Percentiles rank a stretch among this genome's conserved stretches.
These are phyloP conservation scores for Panulirus ornatus DNA, from an alignment of 1,140 invertebrate species.

Conservation along the genomic window DNA sequence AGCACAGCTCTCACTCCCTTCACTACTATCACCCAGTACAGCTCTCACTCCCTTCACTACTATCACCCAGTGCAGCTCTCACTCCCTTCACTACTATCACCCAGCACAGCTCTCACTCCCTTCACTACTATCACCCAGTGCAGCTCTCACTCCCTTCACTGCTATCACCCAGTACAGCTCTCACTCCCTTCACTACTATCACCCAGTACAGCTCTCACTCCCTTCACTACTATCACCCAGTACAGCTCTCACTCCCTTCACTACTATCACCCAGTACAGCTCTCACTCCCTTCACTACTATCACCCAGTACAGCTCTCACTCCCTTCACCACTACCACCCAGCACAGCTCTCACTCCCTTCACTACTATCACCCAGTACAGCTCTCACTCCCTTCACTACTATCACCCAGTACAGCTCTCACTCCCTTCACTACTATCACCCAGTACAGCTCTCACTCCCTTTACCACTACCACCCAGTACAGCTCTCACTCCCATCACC, in stretches of 20 bases:
- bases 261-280: background rate
- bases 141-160: background rate
- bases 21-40: background rate
- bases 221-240: too few relatives aligned
- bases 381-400: conserved; percentile 9
- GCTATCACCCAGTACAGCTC: background rate
- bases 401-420: conserved; percentile 13
- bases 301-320: background rate
- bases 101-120: background rate
- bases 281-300: background rate
- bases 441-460: conserved; percentile 18
- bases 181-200: background rate
- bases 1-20: background rate
- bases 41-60: background rate
- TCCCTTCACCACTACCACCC: background rate
- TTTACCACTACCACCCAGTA: background rate
- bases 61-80: too few relatives aligned
- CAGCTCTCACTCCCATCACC: conserved; percentile 6
- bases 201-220: background rate
- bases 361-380: too few relatives aligned
- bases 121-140: background rate
- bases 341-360: background rate
- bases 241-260: too few relatives aligned
- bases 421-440: conserved; percentile 9
- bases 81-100: background rate